Base-by-base conservation (phyloP, 2,888 invertebrate genomes). In the Zaprionus bogoriensis region DNA sequence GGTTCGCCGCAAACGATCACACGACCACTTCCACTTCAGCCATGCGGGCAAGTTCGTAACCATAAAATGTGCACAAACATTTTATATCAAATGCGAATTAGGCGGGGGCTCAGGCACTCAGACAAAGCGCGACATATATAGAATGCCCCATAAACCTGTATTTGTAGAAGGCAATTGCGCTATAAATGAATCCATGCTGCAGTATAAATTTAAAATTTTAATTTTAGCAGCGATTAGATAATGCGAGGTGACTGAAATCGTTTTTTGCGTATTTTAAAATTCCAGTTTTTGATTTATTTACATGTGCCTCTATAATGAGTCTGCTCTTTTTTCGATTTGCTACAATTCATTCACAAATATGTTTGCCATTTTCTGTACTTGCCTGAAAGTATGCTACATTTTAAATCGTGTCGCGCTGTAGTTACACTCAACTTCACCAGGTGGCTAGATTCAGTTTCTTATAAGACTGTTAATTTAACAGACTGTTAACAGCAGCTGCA, bases 1-100 rank as follows among this genome's bases (percentile, higher is more conserved):
- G 67, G 67, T 79, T 79, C 55, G 63, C 53, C 38, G 38, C 53
- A 66, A 41, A 55, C 75, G 66, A 70, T 57, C 60, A 53, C 60
- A 54, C 61, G 54, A 58, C 57, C 50, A 12, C 28, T 60, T 54
- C 55, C 74, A 62, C 41, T 45, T 64, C 44, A 12, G 44, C 41
- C 53, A 59, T 60, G 41, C 42, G 52, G 58, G 30, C 46, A 59
- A 74, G 60, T 60, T 67, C 60, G 47, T 50, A 53, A 32, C 53
- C 50, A 72, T 32, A 68, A 50, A 67, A 39, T 63, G 50, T 32
- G 17, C 50, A 38, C 62, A 57, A 45, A 68, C 20, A 52, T 64
- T 52, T 44, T 28, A 42, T 57, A 46, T 42, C 60, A 65, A 53
- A 46, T 48, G 53, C 54, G 28, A 12, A 25, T 48, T 28, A n/a